Percentiles rank a stretch among this genome's conserved stretches.
Evolutionary conservation across 2,888 invertebrate genomes (phyloP).

Genomic region (Lithophane ornitopus): DNA sequence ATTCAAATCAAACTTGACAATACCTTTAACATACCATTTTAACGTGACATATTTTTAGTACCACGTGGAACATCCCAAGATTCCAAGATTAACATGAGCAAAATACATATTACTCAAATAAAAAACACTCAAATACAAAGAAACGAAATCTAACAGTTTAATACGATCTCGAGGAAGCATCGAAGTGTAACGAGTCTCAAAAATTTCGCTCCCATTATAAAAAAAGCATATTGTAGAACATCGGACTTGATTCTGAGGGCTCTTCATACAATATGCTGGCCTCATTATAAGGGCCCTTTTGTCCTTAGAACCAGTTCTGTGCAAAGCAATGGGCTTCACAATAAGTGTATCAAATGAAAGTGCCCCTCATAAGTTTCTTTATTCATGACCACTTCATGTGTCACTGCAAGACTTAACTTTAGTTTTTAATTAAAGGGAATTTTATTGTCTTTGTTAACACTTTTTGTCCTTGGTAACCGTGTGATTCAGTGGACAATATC

Average conservation of each 20-base stretch:
- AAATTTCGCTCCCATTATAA: slow-evolving; percentile 80
- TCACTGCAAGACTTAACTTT: slow-evolving; percentile 82
- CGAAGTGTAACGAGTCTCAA: slow-evolving; percentile 70
- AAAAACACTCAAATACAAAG: slow-evolving; percentile 50
- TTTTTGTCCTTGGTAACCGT: slow-evolving; percentile 48
- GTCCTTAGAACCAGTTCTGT: slow-evolving; percentile 90
- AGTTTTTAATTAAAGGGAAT: slow-evolving; percentile 82
- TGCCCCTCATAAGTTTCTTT: slow-evolving; percentile 84
- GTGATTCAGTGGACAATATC: slow-evolving; percentile 29
- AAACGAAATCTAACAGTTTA: slow-evolving; percentile 65
- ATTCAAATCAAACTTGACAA: background rate
- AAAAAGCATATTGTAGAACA: slow-evolving; percentile 86
- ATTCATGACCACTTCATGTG: slow-evolving; percentile 85
- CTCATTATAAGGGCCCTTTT: slow-evolving; percentile 89
- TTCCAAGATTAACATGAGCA: background rate
- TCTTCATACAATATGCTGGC: slow-evolving; percentile 88
- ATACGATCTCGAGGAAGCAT: slow-evolving; percentile 65
- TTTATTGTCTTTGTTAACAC: slow-evolving; percentile 74
- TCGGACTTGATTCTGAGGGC: slow-evolving; percentile 84
- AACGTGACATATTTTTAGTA: too few relatives aligned
- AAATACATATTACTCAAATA: slow-evolving; percentile 34
- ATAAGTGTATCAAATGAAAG: slow-evolving; percentile 89
- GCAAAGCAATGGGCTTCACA: slow-evolving; percentile 78
- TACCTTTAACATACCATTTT: background rate
- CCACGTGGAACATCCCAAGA: background rate